phyloP scores from a whole-genome alignment of 2,113 vertebrate species.

The rat (Rattus norvegicus) region DNA sequence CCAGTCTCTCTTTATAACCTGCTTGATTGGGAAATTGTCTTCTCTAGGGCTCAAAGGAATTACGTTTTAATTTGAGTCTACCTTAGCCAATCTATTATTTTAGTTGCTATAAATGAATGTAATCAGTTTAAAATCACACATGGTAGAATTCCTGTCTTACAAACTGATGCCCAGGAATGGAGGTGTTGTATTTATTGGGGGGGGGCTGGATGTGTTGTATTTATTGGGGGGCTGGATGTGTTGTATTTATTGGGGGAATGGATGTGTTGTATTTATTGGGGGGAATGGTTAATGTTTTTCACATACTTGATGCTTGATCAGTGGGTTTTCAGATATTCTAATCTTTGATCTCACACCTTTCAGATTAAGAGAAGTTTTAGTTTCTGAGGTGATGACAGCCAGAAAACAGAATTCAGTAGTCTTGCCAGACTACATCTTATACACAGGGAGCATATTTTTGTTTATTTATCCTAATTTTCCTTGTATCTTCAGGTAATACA shows the following conservation, averaged over 20 bases:
- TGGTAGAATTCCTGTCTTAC: background rate
- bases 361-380: background rate
- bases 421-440: too few relatives aligned
- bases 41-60: slow-evolving; percentile 31
- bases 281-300: background rate
- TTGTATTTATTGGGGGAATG: background rate
- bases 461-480: background rate
- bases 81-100: background rate
- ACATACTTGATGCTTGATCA: background rate
- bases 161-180: background rate
- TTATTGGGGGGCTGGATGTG: background rate
- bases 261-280: background rate
- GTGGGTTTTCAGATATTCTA: background rate
- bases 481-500: background rate
- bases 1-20: slow-evolving; percentile 10
- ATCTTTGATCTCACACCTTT: background rate
- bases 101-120: background rate
- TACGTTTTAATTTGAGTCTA: slow-evolving; percentile 7
- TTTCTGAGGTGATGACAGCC: background rate
- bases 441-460: background rate
- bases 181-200: background rate
- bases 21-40: background rate
- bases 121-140: background rate
- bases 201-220: background rate
- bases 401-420: background rate